These are phyloP conservation scores for Ophion slaviceki DNA, from an alignment of 2,888 invertebrate genomes.

Conservation along the genomic window DNA sequence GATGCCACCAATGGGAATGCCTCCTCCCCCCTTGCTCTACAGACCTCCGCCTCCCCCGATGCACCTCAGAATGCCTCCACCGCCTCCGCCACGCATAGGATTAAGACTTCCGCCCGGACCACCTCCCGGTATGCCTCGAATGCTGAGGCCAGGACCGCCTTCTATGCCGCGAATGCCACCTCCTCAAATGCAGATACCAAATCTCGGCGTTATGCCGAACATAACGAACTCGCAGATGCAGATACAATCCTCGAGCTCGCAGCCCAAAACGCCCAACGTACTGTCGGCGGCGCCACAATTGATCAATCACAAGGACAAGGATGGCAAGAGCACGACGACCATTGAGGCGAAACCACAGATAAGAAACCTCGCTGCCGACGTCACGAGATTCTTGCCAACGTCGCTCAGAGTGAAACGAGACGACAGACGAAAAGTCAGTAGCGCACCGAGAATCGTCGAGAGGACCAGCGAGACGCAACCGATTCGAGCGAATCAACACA, in stretches of 20 bases:
- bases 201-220: conserved; percentile 75
- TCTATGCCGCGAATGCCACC: conserved; percentile 86
- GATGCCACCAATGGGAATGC: conserved; percentile 84
- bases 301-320: conserved; percentile 89
- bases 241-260: conserved; percentile 73
- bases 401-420: conserved; percentile 95
- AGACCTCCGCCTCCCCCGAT: conserved; percentile 85
- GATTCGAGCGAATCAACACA: conserved; percentile 84
- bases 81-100: conserved; percentile 84
- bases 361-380: conserved; percentile 95
- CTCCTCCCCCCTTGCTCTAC: conserved; percentile 85
- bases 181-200: conserved; percentile 84
- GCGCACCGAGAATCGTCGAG: conserved; percentile 78
- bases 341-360: conserved; percentile 99
- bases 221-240: conserved; percentile 76
- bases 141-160: conserved; percentile 88
- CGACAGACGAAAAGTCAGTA: conserved; percentile 88
- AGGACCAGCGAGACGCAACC: conserved; percentile 85
- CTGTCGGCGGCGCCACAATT: conserved; percentile 93
- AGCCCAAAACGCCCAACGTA: conserved; percentile 87
- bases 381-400: conserved; percentile 97
- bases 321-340: conserved; percentile 89
- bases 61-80: conserved; percentile 84
- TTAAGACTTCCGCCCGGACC: conserved; percentile 86
- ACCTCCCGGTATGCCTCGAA: conserved; percentile 87